These are phyloP conservation scores for Venturia canescens DNA, from an alignment of 1,140 invertebrate genomes.

Conservation along the genomic window DNA sequence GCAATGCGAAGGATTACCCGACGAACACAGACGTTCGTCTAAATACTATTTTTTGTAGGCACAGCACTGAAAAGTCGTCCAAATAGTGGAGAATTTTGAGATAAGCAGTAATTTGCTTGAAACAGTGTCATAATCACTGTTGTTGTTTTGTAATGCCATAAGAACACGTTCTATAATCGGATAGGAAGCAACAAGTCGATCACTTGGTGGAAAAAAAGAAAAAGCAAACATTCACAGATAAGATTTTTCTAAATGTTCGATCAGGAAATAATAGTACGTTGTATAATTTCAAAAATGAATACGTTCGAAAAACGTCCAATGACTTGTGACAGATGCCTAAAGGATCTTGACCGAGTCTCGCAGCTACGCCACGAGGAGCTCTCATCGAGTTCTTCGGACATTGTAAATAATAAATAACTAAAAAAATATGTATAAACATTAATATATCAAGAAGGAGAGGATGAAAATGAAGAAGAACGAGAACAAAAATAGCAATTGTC, in stretches of 20 bases:
- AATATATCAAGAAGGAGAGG: slow-evolving; percentile 56
- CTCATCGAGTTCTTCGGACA: background rate
- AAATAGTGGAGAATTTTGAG: background rate
- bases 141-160: no score
- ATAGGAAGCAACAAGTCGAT: no score
- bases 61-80: background rate
- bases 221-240: no score
- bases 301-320: background rate
- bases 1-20: background rate
- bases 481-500: slow-evolving; percentile 6
- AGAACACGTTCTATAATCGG: no score
- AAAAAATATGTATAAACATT: slow-evolving; percentile 56
- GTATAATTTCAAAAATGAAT: background rate
- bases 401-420: slow-evolving; percentile 44
- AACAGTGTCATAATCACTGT: no score
- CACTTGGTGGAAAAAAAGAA: no score
- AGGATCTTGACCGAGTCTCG: background rate
- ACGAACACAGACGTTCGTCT: background rate
- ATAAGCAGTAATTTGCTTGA: background rate
- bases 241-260: no score
- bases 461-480: no score
- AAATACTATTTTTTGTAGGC: background rate
- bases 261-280: background rate
- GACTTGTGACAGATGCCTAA: background rate
- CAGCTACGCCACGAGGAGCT: slow-evolving; percentile 3